phyloP scores from a whole-genome alignment of 2,113 vertebrate species.

The Coptodon bakossiorum region DNA sequence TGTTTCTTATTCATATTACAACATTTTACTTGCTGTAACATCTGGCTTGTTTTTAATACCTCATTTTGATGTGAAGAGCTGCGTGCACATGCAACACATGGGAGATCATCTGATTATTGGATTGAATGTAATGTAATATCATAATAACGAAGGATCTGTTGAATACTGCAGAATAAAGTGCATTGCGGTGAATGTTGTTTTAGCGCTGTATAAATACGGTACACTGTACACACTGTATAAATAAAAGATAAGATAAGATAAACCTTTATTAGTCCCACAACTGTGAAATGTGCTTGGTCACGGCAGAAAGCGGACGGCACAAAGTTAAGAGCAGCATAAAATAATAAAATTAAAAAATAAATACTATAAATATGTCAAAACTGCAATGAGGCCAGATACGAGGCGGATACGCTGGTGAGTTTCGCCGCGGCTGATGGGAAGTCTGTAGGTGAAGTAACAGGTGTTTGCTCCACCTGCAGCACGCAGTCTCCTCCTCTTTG shows the following conservation, averaged over 20 bases:
- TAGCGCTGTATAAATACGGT: not conserved
- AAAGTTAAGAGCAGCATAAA: not conserved
- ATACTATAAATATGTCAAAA: not conserved
- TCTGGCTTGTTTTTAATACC: not conserved
- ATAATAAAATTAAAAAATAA: not conserved
- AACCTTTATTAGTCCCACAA: not conserved
- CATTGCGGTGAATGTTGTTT: not conserved
- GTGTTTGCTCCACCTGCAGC: not conserved
- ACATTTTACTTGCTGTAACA: not conserved
- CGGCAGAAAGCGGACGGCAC: not conserved
- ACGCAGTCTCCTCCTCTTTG: not conserved
- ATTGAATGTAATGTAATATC: not conserved
- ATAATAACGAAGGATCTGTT: not conserved
- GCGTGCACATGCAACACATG: not conserved
- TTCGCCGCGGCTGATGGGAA: not conserved
- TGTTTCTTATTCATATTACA: not conserved
- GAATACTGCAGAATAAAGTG: not conserved
- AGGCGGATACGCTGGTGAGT: no score
- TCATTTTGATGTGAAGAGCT: not conserved
- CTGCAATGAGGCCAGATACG: not conserved
- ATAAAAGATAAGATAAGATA: not conserved
- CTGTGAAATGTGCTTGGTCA: not conserved
- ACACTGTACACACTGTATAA: not conserved
- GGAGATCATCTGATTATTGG: accelerated
- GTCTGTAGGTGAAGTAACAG: not conserved